Conservation (phyloP, 2,797 vertebrate genomes). For the Chiroxiphia lanceolata region DNA sequence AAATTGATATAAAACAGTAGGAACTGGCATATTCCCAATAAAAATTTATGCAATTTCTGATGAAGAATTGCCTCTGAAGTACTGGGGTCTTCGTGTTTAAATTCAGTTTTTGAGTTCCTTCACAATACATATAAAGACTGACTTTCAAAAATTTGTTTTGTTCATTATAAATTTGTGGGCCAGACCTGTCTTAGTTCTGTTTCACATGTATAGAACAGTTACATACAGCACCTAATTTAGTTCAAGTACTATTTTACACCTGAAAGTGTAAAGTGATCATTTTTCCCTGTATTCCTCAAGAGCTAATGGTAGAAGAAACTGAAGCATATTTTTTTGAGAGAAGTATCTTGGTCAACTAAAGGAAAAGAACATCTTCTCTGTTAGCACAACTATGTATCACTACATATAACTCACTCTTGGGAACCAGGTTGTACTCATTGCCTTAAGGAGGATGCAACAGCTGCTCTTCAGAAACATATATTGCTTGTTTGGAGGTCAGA, state of each 20-base stretch:
- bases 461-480: background rate
- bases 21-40: slow-evolving; percentile 27
- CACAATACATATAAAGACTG: background rate
- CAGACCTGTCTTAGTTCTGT: background rate
- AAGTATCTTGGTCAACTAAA: background rate
- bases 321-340: background rate
- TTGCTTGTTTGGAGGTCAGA: background rate
- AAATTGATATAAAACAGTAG: slow-evolving; percentile 36
- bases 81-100: background rate
- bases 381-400: background rate
- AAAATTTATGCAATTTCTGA: slow-evolving; percentile 22
- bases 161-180: background rate
- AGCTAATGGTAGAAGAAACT: background rate
- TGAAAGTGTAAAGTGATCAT: rapidly evolving
- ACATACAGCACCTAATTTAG: background rate
- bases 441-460: background rate
- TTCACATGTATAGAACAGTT: background rate
- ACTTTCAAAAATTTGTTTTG: background rate
- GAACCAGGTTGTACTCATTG: background rate
- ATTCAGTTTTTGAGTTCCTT: background rate
- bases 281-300: background rate
- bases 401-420: background rate
- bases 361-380: background rate
- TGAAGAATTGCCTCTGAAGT: background rate
- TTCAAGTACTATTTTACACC: background rate